Evolutionary conservation across 2,797 vertebrate genomes (phyloP), one percentile per base, ranked within the genome.

Genomic region (Pelodytes ibericus): DNA sequence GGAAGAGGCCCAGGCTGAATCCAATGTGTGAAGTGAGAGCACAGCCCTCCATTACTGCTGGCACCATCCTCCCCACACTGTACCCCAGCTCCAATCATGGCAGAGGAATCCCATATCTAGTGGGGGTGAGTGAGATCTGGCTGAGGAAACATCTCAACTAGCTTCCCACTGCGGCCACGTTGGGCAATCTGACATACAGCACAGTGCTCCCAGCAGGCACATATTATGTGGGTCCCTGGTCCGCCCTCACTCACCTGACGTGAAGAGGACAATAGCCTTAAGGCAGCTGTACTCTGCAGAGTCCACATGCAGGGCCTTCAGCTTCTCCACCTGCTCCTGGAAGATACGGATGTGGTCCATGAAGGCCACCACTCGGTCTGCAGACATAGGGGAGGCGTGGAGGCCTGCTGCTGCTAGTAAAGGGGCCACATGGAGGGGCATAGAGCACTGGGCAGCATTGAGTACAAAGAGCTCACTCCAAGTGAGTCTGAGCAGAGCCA

Each of bases 261-360:
- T 98, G 84, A 99, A 99, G 82, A 99, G 94, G 85, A 97, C 96
- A 92, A 99, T 98, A 91, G 97, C 96, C 92, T 99, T 99, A 85
- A 99, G 95, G 89, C 97, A 99, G 92, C 96, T 98, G 91, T 98
- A 99, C 88, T 99, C 97, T 83, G 97, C 97, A 70, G 97, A 98
- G 87, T 98, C 97, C 83, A 99, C 96, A 85, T 98, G 96, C 84
- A 99, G 94, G 29, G 96, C 95, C 92, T 98, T 98, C 86, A 98
- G 96, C 90, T 98, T 99, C 93, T 98, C 97, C 91, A 98, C 97
- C 90, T 99, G 97, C 87, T 99, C 97, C 91, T 98, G 97, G 92
- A 99, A 99, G 93, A 99, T 97, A 87, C 96, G 94, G 90, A 99
- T 98, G 95, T 98, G 96, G 94, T 99, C 97, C 97, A 99, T 99